These are phyloP conservation scores for Zaprionus bogoriensis DNA, from an alignment of 2,888 invertebrate genomes.

Conservation along the genomic window DNA sequence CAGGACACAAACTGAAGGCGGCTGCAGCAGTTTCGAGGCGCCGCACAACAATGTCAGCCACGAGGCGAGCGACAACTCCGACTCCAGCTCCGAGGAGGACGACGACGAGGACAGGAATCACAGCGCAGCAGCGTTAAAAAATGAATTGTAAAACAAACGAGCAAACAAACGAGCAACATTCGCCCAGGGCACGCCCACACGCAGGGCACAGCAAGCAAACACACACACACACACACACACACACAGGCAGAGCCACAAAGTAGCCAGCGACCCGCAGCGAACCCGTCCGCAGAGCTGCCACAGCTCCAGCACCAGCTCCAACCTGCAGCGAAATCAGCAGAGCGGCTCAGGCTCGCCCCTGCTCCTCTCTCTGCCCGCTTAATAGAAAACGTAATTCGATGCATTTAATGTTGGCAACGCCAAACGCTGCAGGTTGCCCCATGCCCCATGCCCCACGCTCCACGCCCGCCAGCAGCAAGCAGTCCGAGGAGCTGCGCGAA, in stretches of 20 bases:
- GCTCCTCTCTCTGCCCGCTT: conserved; percentile 30
- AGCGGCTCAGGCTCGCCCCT: conserved; percentile 35
- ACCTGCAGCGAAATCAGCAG: conserved; percentile 46
- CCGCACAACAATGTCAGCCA: conserved; percentile 73
- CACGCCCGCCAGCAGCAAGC: conserved; percentile 12
- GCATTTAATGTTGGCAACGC: conserved; percentile 68
- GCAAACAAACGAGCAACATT: conserved; percentile 72
- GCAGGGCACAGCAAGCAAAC: neutral
- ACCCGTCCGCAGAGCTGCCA: conserved; percentile 6
- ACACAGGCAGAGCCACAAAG: conserved; percentile 49
- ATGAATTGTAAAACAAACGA: conserved; percentile 72
- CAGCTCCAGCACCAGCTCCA: neutral
- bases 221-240: conserved; percentile 1
- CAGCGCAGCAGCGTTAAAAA: conserved; percentile 73
- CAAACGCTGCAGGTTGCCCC: conserved; percentile 60
- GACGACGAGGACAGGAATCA: conserved; percentile 54
- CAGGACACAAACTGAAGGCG: conserved; percentile 8
- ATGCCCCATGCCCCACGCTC: neutral
- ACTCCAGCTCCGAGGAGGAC: conserved; percentile 21
- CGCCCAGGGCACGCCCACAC: conserved; percentile 42
- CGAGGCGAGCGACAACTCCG: too few species aligned
- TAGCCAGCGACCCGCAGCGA: conserved; percentile 64
- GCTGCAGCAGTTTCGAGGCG: conserved; percentile 55
- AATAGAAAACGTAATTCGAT: conserved; percentile 78
- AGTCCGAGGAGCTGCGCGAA: conserved; percentile 28